Base-by-base conservation (phyloP, 2,113 vertebrate genomes). In the Nothobranchius kuhntae region DNA sequence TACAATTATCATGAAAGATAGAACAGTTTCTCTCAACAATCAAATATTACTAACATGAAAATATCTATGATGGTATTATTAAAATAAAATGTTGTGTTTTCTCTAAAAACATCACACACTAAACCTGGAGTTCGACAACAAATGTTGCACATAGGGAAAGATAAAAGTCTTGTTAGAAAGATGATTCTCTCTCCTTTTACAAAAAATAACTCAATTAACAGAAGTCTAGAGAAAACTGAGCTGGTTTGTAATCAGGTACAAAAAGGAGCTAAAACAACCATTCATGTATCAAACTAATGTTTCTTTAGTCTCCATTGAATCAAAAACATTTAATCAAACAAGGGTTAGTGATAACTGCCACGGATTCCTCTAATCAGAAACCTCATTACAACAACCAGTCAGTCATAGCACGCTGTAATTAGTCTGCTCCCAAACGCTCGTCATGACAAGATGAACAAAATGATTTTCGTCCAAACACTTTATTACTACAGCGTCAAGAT, bases 391-490 rank as follows among this genome's bases (percentile, higher is more conserved):
- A 24, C 48, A 68, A 62, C 30, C 45, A 66, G 59, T 55, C 63
- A 73, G 47, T 2, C 48, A 36, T 30, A 54, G 50, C 38, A 56
- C 21, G 46, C 9, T 51, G 42, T 69, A 66, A 74, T 75, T 44
- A 78, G 58, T 26, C 17, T 56, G 63, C 46, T 65, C 47, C 40
- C n/a, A 67, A 59, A 54, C 35, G 21, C 44, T 30, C 24, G 30
- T 5, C 8, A 75, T 35, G 51, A 68, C 26, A 13, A 68, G 71
- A 50, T 64, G 51, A 54, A 59, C 58, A 58, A 30, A 80, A 63
- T 59, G 53, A 63, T 55, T 60, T 67, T 50, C 65, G 67, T 38
- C 11, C n/a, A 51, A 36, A 11, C 48, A n/a, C 3, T 30, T 30
- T 30, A 30, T 30, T 30, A 30, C 30, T 30, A 30, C 30, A 30